phyloP scores from a whole-genome alignment of 2,888 invertebrate genomes.

The Blera fallax region DNA sequence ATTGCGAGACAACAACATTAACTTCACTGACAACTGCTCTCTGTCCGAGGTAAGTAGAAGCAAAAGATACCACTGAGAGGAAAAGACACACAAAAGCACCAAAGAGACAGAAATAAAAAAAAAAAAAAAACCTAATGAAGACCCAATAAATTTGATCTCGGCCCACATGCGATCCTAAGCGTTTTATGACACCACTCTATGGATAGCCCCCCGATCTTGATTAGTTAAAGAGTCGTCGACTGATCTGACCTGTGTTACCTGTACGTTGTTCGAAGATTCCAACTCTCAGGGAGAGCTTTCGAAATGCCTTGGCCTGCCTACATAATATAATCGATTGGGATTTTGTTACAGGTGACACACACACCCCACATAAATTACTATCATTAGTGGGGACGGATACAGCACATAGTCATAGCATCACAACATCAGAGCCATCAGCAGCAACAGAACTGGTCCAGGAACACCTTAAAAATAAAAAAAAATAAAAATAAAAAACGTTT shows the following conservation, averaged over 20 bases:
- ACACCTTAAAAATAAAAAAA: conserved; percentile 39
- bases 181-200: conserved; percentile 72
- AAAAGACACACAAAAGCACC: conserved; percentile 22
- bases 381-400: conserved; percentile 70
- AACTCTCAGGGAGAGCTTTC: conserved; percentile 55
- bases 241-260: conserved; percentile 70
- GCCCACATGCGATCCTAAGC: conserved; percentile 73
- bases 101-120: conserved; percentile 11
- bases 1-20: conserved; percentile 69
- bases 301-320: conserved; percentile 65
- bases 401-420: conserved; percentile 27
- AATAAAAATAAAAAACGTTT: conserved; percentile 7
- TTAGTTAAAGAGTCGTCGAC: conserved; percentile 65
- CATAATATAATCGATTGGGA: conserved; percentile 72
- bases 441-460: conserved; percentile 52
- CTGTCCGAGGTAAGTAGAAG: conserved; percentile 6
- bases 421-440: neutral
- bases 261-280: neutral
- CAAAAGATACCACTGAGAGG: conserved; percentile 45
- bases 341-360: conserved; percentile 72
- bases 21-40: conserved; percentile 15
- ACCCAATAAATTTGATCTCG: conserved; percentile 72
- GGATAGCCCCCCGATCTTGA: conserved; percentile 71
- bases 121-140: conserved; percentile 63
- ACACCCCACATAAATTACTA: conserved; percentile 72